These are phyloP conservation scores for Erynnis tages DNA, from an alignment of 2,888 invertebrate species.

Conservation along the genomic window DNA sequence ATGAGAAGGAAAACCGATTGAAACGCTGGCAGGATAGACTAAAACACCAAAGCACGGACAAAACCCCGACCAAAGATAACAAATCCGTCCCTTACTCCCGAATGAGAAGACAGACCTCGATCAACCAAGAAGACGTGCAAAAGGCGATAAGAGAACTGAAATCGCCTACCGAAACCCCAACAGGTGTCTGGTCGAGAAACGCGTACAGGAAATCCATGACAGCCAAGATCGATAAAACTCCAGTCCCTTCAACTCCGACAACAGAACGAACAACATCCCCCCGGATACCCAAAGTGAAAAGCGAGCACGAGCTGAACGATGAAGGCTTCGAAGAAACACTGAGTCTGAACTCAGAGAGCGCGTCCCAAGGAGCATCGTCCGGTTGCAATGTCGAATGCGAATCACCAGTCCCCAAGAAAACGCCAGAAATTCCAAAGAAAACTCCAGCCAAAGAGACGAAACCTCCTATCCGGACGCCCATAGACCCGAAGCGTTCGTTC, in stretches of 20 bases:
- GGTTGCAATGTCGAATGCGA: constrained; percentile 86
- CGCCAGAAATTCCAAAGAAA: constrained; percentile 71
- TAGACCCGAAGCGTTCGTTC: constrained; percentile 57
- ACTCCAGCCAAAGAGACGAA: constrained; percentile 71
- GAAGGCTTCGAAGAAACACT: constrained; percentile 96
- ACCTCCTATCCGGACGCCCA: constrained; percentile 61
- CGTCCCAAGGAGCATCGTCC: constrained; percentile 92
- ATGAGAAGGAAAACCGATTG: constrained; percentile 82
- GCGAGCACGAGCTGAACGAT: constrained; percentile 89
- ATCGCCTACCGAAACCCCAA: constrained; percentile 82
- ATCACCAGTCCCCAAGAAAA: constrained; percentile 74
- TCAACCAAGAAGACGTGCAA: constrained; percentile 86
- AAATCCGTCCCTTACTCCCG: constrained; percentile 70
- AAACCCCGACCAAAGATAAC: constrained; percentile 69
- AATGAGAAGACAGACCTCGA: constrained; percentile 84
- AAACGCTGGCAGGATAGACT: constrained; percentile 87
- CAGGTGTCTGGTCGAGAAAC: constrained; percentile 82
- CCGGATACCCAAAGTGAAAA: constrained; percentile 77
- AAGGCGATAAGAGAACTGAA: constrained; percentile 85
- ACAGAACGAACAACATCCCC: constrained; percentile 64
- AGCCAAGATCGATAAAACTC: constrained; percentile 50
- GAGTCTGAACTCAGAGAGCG: constrained; percentile 92
- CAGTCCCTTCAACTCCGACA: constrained; percentile 35
- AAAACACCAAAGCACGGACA: constrained; percentile 78
- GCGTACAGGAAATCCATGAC: constrained; percentile 63